Base-by-base conservation (phyloP, 2,888 invertebrate genomes). In the Esperia sulphurella region DNA sequence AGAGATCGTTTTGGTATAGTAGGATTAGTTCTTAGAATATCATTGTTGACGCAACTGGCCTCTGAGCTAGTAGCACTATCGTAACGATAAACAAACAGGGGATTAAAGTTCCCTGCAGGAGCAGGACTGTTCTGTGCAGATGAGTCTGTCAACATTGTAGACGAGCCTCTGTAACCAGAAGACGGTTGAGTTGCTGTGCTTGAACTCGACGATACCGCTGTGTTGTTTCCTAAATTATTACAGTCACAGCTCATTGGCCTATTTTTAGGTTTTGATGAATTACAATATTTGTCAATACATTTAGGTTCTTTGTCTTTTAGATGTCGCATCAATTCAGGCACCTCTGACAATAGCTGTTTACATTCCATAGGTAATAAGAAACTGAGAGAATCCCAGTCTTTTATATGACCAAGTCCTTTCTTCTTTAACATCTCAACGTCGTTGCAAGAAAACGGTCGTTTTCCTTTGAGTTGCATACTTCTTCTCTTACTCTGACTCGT, bases 301-400 rank as follows among this genome's bases (percentile, higher is more conserved):
- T 79, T 83, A 8, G 60, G 49, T 55, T 92, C 91, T 58, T 86
- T 91, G 42, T 91, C 85, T 65, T 92, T 93, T 37, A 93, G 81
- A 61, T 93, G 92, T 63, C 91, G 91, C 56, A 92, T 91, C 42
- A 95, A 87, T 83, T 96, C 95, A 7, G 96, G 96, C 65, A 96
- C 92, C 75, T 96, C 95, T 12, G 94, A 92, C 44, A 97, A 76
- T 56, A 96, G 91, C 68, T 94, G 93, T 55, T 93, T 92, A 74
- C 95, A 96, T 77, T 98, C 97, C 57, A 91, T 89, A 3, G 98
- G 98, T 54, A 98, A 83, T 43, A 98, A 90, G 59, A 97, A 94
- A 63, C 95, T 96, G 45, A 98, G 86, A 0, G 97, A 97, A 66
- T 97, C 96, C 98, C 98, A 98, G 79, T 98, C 98, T 72, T 94